phyloP scores from a whole-genome alignment of 1,140 invertebrate species.

The Amphibalanus amphitrite region DNA sequence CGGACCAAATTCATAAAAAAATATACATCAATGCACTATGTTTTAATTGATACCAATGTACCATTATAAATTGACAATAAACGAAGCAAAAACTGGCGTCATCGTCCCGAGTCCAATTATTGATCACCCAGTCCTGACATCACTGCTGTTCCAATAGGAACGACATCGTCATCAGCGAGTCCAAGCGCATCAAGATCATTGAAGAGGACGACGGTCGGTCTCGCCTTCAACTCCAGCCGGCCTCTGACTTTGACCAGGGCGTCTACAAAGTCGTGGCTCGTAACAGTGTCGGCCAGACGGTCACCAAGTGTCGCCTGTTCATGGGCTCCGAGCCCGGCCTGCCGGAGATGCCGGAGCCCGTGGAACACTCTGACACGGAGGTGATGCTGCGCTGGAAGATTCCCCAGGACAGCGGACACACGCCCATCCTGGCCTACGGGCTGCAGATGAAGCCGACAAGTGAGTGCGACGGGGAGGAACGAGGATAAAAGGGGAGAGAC shows the following conservation, averaged over 20 bases:
- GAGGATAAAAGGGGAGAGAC: no score
- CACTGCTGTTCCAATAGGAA: constrained; percentile 34
- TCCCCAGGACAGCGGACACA: constrained; percentile 64
- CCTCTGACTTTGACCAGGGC: constrained; percentile 61
- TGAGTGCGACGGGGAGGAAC: constrained; percentile 4
- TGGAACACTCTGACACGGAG: constrained; percentile 64
- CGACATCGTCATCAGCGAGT: constrained; percentile 64
- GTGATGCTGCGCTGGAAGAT: constrained; percentile 75
- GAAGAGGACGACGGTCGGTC: constrained; percentile 50
- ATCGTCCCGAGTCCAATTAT: neutral
- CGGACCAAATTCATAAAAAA: neutral
- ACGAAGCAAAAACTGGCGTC: neutral
- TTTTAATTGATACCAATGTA: neutral
- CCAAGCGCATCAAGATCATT: constrained; percentile 51
- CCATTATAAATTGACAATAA: neutral
- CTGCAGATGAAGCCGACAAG: constrained; percentile 52
- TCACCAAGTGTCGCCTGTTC: constrained; percentile 31
- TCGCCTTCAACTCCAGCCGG: constrained; percentile 53
- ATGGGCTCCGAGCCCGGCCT: constrained; percentile 21
- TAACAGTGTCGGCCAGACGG: constrained; percentile 44
- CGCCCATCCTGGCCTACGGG: constrained; percentile 62
- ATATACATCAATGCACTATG: neutral
- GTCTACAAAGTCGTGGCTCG: constrained; percentile 89
- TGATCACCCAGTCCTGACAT: neutral
- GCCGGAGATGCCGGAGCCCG: constrained; percentile 70